Evolutionary conservation across 2,113 vertebrate genomes (phyloP), one percentile per base, ranked within the genome.

Genomic region (Pterocles burchelli): DNA sequence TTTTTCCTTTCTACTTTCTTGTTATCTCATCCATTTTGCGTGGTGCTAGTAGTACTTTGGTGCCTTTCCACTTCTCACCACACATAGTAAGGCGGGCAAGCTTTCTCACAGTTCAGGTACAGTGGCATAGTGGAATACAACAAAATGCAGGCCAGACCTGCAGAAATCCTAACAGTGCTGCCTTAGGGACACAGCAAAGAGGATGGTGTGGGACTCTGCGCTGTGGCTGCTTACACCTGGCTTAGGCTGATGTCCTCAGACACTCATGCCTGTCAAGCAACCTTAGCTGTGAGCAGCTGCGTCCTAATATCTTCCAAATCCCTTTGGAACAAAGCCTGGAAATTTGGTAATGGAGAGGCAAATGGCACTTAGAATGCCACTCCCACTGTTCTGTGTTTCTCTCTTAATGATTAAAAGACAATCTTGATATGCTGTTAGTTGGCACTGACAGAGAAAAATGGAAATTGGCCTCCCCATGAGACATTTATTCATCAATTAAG

Each of bases 271-370:
- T 89, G 61, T 83, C 73, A 81, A 59, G 19, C 48, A 85, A 46
- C 59, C 45, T 34, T 6, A 43, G 65, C 68, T 49, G 24, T 34
- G 49, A 79, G 82, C 88, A 93, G 62, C 85, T 94, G 95, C 71
- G 88, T 72, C 62, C 62, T 10, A 22, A 34, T 26, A 7, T 36
- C 67, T 88, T 66, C 34, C 41, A 45, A 70, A 76, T 73, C 59
- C 58, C 74, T 82, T 63, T 76, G 81, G 74, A 89, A 48, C 90
- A 72, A 75, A 93, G 79, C 67, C 85, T 90, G 49, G 9, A 33
- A 70, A 58, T 49, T 76, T 2, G 7, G 54, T 45, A 80, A 65
- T 1, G 4, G 62, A 67, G 73, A 78, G 21, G 36, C n/a, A 54
- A 90, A 88, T 41, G 74, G 49, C 62, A 51, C 73, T 88, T 26